phyloP scores from a whole-genome alignment of 1,140 invertebrate genomes.

The Ceratina calcarata region DNA sequence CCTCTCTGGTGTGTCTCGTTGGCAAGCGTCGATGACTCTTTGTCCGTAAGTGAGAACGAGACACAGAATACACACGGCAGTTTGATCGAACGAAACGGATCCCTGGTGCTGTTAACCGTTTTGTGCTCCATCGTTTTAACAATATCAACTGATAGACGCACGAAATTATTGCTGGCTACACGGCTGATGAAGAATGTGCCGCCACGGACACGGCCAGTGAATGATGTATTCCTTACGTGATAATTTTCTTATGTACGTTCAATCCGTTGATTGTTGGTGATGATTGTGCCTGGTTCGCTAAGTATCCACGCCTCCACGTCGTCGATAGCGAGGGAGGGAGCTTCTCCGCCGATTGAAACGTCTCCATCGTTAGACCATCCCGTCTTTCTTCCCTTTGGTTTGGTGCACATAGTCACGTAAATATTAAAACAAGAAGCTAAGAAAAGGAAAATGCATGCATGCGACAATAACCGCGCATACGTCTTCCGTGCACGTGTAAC shows the following conservation, averaged over 20 bases:
- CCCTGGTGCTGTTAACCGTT: constrained; percentile 23
- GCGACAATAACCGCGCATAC: background rate
- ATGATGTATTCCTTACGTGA: constrained; percentile 17
- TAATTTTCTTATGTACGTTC: constrained; percentile 12
- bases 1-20: constrained; percentile 7
- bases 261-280: constrained; percentile 21
- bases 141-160: background rate
- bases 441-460: constrained; percentile 7
- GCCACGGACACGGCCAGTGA: constrained; percentile 25
- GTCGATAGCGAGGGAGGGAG: background rate
- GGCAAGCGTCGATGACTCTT: background rate
- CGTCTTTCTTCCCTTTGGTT: background rate
- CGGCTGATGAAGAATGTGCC: constrained; percentile 21
- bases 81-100: background rate
- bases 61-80: background rate
- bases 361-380: constrained; percentile 23
- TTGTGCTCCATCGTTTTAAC: constrained; percentile 3
- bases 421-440: constrained; percentile 35
- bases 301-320: constrained; percentile 13
- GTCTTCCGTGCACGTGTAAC: constrained; percentile 27
- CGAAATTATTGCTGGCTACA: background rate
- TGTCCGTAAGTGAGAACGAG: constrained; percentile 34
- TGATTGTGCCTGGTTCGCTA: constrained; percentile 32
- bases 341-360: background rate
- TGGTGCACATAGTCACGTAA: constrained; percentile 43